Percentiles rank a stretch among this genome's conserved stretches.
These are phyloP conservation scores for Drosophila macrospina DNA, from an alignment of 2,888 invertebrate species.

Conservation along the genomic window DNA sequence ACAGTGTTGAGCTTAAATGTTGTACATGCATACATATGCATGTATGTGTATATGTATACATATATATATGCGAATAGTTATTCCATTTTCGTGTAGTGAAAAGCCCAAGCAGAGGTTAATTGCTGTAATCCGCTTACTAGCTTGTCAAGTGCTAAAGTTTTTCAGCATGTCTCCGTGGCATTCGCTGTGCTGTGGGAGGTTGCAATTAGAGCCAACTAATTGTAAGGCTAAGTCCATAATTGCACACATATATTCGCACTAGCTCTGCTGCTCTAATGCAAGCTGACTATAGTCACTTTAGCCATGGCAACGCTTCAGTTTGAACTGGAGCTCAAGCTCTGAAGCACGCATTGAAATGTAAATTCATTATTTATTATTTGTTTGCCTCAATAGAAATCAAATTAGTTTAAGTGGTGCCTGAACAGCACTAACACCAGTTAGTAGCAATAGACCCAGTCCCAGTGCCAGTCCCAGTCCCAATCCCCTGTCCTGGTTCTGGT, in stretches of 20 bases:
- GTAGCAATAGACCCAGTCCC: slow-evolving; percentile 12
- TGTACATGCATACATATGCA: background rate
- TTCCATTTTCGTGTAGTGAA: slow-evolving; percentile 20
- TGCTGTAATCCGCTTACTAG: slow-evolving; percentile 72
- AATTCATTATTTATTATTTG: slow-evolving; percentile 81
- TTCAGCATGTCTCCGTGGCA: slow-evolving; percentile 33
- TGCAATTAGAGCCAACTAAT: slow-evolving; percentile 61
- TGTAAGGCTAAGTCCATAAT: slow-evolving; percentile 56
- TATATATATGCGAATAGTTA: slow-evolving; percentile 28
- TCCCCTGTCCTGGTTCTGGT: slow-evolving; percentile 7
- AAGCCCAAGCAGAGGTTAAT: slow-evolving; percentile 51
- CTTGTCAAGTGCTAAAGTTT: slow-evolving; percentile 55
- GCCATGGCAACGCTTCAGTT: slow-evolving; percentile 13
- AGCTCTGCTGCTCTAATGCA: slow-evolving; percentile 30
- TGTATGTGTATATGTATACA: background rate
- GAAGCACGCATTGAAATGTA: slow-evolving; percentile 76
- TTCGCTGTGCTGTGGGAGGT: slow-evolving; percentile 8
- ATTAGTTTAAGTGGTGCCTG: slow-evolving; percentile 76
- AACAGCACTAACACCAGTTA: slow-evolving; percentile 40
- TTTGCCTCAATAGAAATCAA: slow-evolving; percentile 81
- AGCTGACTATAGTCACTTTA: slow-evolving; percentile 8
- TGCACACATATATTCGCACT: slow-evolving; percentile 47
- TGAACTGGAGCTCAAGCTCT: slow-evolving; percentile 1
- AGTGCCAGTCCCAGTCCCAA: slow-evolving; percentile 12
- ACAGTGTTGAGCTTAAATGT: slow-evolving; percentile 2